These are phyloP conservation scores for Aythya baeri DNA, from an alignment of 2,113 vertebrate species.

Conservation along the genomic window DNA sequence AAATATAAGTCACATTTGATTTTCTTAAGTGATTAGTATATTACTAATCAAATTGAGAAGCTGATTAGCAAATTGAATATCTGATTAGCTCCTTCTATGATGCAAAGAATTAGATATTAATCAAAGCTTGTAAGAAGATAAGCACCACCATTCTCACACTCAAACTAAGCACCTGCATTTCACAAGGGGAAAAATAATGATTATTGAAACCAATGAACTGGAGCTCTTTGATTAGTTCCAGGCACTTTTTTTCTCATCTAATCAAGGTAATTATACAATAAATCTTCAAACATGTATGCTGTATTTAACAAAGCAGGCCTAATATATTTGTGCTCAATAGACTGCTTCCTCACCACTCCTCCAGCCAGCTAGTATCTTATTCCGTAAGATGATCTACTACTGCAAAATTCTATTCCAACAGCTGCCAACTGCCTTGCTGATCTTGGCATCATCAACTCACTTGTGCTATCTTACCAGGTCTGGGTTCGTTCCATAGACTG, in stretches of 20 bases:
- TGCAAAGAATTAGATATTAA: conserved; percentile 63
- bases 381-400: neutral
- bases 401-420: neutral
- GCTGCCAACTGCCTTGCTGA: neutral
- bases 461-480: neutral
- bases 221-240: conserved; percentile 62
- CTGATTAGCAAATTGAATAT: conserved; percentile 69
- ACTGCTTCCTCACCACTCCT: neutral
- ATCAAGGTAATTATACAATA: conserved; percentile 73
- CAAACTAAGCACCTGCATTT: conserved; percentile 59
- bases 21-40: conserved; percentile 62
- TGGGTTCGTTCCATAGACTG: neutral
- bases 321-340: neutral
- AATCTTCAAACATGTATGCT: conserved; percentile 16
- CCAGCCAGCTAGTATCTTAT: neutral
- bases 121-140: conserved; percentile 57
- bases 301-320: conserved; percentile 45
- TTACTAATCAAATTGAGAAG: conserved; percentile 70
- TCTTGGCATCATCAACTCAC: neutral
- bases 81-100: conserved; percentile 67
- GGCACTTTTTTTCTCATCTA: conserved; percentile 48
- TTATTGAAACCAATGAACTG: conserved; percentile 29
- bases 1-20: conserved; percentile 19
- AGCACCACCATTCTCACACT: conserved; percentile 38
- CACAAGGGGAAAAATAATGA: conserved; percentile 38